These are phyloP conservation scores for Rhinopomastus cyanomelas DNA, from an alignment of 2,113 vertebrate genomes.

Conservation along the genomic window DNA sequence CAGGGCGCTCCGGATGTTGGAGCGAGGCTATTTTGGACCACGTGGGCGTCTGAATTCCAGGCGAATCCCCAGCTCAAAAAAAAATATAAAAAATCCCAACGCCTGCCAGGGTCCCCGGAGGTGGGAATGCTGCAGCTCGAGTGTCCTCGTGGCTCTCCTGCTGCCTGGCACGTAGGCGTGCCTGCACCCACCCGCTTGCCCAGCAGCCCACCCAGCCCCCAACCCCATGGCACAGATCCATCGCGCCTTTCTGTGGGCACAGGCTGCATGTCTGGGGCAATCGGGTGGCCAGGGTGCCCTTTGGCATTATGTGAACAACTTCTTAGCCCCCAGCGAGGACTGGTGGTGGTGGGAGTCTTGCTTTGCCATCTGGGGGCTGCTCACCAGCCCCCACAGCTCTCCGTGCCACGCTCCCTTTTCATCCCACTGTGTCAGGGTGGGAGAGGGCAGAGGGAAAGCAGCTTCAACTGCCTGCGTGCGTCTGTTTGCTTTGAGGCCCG, in stretches of 20 bases:
- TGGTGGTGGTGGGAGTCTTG: neutral
- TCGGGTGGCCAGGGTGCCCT: fast-evolving
- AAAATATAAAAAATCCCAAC: neutral
- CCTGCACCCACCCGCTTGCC: neutral
- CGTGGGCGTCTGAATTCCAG: slow-evolving; percentile 66
- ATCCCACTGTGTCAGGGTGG: neutral
- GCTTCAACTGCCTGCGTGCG: neutral
- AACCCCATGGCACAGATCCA: neutral
- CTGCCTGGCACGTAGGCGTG: neutral
- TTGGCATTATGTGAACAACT: fast-evolving
- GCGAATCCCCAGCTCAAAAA: slow-evolving; percentile 40
- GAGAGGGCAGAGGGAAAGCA: neutral
- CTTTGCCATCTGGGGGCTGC: neutral
- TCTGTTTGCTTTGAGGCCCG: slow-evolving; percentile 64
- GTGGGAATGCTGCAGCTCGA: neutral
- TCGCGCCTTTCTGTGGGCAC: neutral
- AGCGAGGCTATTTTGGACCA: slow-evolving; percentile 66
- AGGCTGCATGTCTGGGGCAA: fast-evolving
- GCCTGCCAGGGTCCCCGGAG: slow-evolving; percentile 30
- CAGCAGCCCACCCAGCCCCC: neutral
- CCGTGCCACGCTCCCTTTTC: fast-evolving
- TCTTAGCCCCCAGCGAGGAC: neutral
- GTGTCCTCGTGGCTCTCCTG: neutral
- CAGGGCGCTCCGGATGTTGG: slow-evolving; percentile 57
- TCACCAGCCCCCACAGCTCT: fast-evolving